Evolutionary conservation across 2,797 vertebrate species (phyloP).

Genomic region (Coendou prehensilis): DNA sequence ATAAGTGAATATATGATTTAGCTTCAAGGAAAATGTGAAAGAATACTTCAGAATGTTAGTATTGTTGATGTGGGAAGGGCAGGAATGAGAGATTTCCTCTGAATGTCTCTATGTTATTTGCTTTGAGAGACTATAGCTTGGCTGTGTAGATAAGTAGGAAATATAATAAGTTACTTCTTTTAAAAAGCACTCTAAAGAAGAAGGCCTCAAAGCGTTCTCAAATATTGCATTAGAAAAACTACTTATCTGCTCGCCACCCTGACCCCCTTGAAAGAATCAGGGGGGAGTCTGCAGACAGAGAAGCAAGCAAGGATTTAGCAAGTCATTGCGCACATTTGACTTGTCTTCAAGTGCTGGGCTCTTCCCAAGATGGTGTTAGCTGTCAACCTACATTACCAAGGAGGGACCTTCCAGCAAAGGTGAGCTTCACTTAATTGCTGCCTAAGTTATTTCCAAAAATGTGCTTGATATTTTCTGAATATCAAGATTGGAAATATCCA

Average conservation of each 20-base stretch:
- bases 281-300: neutral
- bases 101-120: neutral
- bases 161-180: slow-evolving; percentile 1
- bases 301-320: neutral
- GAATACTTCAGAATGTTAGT: neutral
- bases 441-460: neutral
- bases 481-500: neutral
- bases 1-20: neutral
- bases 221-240: neutral
- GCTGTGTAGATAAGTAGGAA: slow-evolving; percentile 41
- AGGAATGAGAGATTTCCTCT: neutral
- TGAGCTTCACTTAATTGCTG: neutral
- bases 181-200: neutral
- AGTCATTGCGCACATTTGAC: neutral
- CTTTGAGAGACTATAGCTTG: neutral
- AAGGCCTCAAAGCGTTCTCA: neutral
- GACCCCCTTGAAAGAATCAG: neutral
- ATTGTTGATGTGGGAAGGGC: neutral
- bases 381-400: neutral
- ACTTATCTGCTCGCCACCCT: fast-evolving
- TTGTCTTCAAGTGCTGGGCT: neutral
- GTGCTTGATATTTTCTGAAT: neutral
- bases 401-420: neutral
- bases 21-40: neutral
- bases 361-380: neutral